Evolutionary conservation across 2,113 vertebrate species (phyloP), one percentile per base, ranked within the genome.

Genomic region (Melanocharis versteri): DNA sequence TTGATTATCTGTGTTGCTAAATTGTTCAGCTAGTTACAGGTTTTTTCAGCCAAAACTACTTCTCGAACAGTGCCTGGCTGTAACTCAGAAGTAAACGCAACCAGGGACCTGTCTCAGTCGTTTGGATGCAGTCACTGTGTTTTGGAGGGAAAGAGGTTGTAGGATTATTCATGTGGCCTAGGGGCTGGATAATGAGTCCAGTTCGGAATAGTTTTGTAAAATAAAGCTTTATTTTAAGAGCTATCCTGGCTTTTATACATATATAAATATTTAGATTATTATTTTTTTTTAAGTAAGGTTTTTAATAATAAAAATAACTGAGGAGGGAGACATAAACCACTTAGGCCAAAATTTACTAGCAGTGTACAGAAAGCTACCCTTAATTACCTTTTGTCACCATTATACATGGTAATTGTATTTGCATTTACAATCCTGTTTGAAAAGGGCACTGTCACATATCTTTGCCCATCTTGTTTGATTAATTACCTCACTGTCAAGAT

Each of bases 381-480:
- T 91, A 93, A 87, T 89, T 92, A 91, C 68, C 33, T 94, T 83
- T 83, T 91, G 47, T 83, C 92, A 86, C 58, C 13, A 54, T 93
- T 94, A 72, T 24, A 44, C 50, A 45, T 3, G 13, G 39, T 83
- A 93, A 96, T 91, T 80, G 45, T 83, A 90, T 97, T 95, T 94
- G 62, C 87, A 94, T 93, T 94, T 93, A 83, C 47, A 94, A 83
- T 93, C 82, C 72, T 83, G 47, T 77, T 95, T 97, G 96, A 95
- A 96, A 97, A 97, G 94, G 86, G 87, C 94, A 96, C 86, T 93
- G 93, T 95, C 92, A 83, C 94, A 47, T 88, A 94, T 88, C 87
- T 87, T 96, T 91, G 71, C 72, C 81, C 77, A 94, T 96, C 90
- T 91, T 80, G 58, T 91, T 90, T 91, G 93, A 96, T 95, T 96